phyloP scores from a whole-genome alignment of 2,113 vertebrate genomes.

The Salminus brasiliensis region DNA sequence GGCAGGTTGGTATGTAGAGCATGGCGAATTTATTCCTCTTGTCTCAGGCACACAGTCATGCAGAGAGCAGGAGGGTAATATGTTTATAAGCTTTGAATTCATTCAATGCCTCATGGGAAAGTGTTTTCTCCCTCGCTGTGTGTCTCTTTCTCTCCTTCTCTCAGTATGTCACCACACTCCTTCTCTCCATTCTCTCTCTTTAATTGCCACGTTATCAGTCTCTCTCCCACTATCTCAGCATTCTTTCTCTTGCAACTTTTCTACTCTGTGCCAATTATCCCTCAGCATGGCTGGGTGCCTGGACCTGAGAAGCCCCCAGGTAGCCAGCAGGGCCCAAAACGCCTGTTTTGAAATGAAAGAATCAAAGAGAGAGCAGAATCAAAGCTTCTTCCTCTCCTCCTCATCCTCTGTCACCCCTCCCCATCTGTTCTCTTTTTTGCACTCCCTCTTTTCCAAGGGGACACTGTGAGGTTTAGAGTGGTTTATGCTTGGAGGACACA shows the following conservation, averaged over 20 bases:
- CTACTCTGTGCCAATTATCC: slow-evolving; percentile 58
- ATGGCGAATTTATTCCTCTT: slow-evolving; percentile 18
- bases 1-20: slow-evolving; percentile 15
- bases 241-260: slow-evolving; percentile 28
- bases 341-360: slow-evolving; percentile 54
- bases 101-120: background rate
- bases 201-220: slow-evolving; percentile 17
- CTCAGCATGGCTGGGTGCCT: slow-evolving; percentile 35
- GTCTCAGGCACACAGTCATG: slow-evolving; percentile 22
- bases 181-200: slow-evolving; percentile 31
- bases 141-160: background rate
- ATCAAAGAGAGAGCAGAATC: slow-evolving; percentile 44
- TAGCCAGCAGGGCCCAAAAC: slow-evolving; percentile 55
- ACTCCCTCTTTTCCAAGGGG: background rate
- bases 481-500: background rate
- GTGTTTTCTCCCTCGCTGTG: background rate
- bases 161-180: background rate
- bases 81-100: slow-evolving; percentile 25
- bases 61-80: slow-evolving; percentile 31
- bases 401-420: background rate
- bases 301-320: slow-evolving; percentile 32
- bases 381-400: slow-evolving; percentile 45
- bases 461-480: background rate
- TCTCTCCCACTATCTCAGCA: slow-evolving; percentile 22
- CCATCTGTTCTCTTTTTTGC: background rate